Percentiles rank a stretch among this genome's conserved stretches.
Evolutionary conservation across 2,888 invertebrate species (phyloP).

Genomic region (Nymphalis urticae): DNA sequence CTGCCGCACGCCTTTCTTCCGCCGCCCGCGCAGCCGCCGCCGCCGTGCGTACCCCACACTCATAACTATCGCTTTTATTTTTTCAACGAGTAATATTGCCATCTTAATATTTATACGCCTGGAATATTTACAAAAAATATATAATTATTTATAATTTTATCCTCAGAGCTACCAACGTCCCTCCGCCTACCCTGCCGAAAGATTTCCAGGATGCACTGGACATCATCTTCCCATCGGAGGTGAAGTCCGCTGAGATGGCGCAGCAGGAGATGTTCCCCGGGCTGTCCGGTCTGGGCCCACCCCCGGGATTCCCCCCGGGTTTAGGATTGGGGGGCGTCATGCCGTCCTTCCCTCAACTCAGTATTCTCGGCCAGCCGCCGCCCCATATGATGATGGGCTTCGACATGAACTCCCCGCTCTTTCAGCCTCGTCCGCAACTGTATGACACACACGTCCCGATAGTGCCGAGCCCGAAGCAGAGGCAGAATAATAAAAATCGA

Average conservation of each 20-base stretch:
- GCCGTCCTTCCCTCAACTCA: slow-evolving; percentile 45
- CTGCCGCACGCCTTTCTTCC: background rate
- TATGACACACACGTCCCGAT: slow-evolving; percentile 71
- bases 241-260: slow-evolving; percentile 46
- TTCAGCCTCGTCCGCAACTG: slow-evolving; percentile 59
- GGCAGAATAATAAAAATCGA: slow-evolving; percentile 31
- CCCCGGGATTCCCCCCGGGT: slow-evolving; percentile 44
- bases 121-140: too few species aligned
- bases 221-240: slow-evolving; percentile 82
- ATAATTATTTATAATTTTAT: background rate
- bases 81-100: too few species aligned
- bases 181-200: slow-evolving; percentile 70
- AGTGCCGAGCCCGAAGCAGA: slow-evolving; percentile 44
- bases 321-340: slow-evolving; percentile 44
- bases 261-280: slow-evolving; percentile 46
- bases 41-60: too few species aligned
- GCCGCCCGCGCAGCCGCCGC: background rate
- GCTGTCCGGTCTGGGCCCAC: slow-evolving; percentile 37
- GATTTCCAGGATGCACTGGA: slow-evolving; percentile 85
- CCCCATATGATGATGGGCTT: slow-evolving; percentile 64
- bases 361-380: slow-evolving; percentile 46
- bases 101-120: too few species aligned
- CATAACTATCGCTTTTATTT: too few species aligned
- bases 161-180: slow-evolving; percentile 35
- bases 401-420: slow-evolving; percentile 60